phyloP scores from a whole-genome alignment of 2,888 invertebrate species.

The Orthonevra nobilis region DNA sequence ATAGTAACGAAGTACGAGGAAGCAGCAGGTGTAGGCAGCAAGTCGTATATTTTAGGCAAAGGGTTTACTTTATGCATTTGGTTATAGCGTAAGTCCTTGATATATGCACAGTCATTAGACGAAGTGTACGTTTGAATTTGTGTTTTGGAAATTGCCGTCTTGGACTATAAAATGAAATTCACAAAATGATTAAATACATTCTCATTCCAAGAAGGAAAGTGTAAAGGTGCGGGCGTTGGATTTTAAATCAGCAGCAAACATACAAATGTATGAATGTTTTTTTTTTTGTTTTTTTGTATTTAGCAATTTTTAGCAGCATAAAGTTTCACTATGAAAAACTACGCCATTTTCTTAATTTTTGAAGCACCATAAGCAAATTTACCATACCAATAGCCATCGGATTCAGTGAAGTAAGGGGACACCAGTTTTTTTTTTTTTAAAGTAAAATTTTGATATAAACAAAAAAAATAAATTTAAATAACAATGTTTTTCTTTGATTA shows the following conservation, averaged over 20 bases:
- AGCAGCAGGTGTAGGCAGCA: slow-evolving; percentile 49
- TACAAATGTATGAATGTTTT: too few relatives aligned
- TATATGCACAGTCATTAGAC: slow-evolving; percentile 46
- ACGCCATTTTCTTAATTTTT: neutral
- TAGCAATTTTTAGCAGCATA: too few relatives aligned
- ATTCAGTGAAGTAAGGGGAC: too few relatives aligned
- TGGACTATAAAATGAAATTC: slow-evolving; percentile 49
- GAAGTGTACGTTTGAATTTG: slow-evolving; percentile 20
- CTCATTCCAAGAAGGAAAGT: slow-evolving; percentile 13
- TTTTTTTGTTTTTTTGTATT: too few relatives aligned
- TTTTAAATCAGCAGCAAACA: neutral
- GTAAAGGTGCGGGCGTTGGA: too few relatives aligned
- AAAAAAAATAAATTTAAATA: too few relatives aligned
- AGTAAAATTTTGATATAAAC: too few relatives aligned
- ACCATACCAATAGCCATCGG: too few relatives aligned
- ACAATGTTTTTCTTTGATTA: too few relatives aligned
- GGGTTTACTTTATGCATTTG: slow-evolving; percentile 53
- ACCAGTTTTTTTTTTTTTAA: too few relatives aligned
- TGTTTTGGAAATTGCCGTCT: slow-evolving; percentile 47
- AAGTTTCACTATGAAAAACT: slow-evolving; percentile 13
- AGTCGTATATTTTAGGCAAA: slow-evolving; percentile 45
- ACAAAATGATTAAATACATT: slow-evolving; percentile 44
- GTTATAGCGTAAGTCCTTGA: slow-evolving; percentile 50
- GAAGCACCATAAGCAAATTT: neutral
- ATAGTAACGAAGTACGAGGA: slow-evolving; percentile 12